These are phyloP conservation scores for Mycalesis mineus DNA, from an alignment of 2,888 invertebrate genomes.

Conservation along the genomic window DNA sequence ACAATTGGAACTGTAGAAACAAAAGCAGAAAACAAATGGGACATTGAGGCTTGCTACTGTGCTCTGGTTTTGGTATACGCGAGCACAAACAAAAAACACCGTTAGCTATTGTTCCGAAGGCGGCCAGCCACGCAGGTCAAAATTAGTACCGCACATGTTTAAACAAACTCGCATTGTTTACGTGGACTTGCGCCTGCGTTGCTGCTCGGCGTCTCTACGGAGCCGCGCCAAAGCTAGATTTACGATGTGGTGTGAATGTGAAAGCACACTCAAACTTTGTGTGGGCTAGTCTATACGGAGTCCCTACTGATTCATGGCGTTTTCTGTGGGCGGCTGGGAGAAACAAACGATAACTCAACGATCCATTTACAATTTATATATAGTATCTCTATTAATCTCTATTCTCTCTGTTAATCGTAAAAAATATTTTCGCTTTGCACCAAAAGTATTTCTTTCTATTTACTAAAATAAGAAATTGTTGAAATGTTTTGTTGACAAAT, in stretches of 20 bases:
- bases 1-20: slow-evolving; percentile 11
- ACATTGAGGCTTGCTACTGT: slow-evolving; percentile 14
- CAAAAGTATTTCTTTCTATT: too few relatives aligned
- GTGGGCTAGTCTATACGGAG: slow-evolving; percentile 21
- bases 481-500: not conserved
- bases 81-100: slow-evolving; percentile 59
- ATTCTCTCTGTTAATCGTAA: too few relatives aligned
- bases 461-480: too few relatives aligned
- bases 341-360: not conserved
- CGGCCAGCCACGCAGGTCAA: slow-evolving; percentile 60
- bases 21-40: slow-evolving; percentile 7
- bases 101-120: slow-evolving; percentile 71
- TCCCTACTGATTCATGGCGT: slow-evolving; percentile 11
- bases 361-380: not conserved
- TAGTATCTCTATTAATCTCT: not conserved
- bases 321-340: slow-evolving; percentile 7
- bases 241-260: slow-evolving; percentile 28
- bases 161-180: slow-evolving; percentile 73
- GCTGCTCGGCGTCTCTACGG: slow-evolving; percentile 34
- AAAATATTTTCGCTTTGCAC: too few relatives aligned
- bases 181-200: slow-evolving; percentile 41
- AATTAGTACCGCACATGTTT: slow-evolving; percentile 76
- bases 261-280: slow-evolving; percentile 20
- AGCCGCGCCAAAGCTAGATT: slow-evolving; percentile 35
- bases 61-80: slow-evolving; percentile 56